Conservation (phyloP, 2,797 vertebrate genomes). For the Leucoraja ocellata region DNA sequence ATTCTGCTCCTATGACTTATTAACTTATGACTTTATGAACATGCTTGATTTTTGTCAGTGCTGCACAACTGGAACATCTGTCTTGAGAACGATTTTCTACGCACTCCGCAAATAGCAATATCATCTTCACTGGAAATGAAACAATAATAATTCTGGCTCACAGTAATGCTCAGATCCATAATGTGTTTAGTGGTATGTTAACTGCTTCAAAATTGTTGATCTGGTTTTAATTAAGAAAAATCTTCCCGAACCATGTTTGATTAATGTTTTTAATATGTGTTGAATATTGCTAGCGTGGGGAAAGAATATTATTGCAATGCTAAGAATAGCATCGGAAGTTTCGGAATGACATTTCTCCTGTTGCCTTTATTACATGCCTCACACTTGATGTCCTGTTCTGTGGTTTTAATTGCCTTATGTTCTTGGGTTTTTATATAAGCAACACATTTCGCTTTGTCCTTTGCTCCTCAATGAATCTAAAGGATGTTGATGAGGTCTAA, state of each 20-base stretch:
- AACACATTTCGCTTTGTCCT: not conserved
- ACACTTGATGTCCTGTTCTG: not conserved
- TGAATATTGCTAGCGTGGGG: conserved; percentile 10
- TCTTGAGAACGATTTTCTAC: not conserved
- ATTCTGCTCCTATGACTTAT: too few species aligned
- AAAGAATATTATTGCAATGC: not conserved
- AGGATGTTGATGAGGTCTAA: not conserved
- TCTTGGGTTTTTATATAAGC: not conserved
- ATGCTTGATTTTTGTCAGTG: too few species aligned
- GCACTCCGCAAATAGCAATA: not conserved
- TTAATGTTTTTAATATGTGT: conserved; percentile 21
- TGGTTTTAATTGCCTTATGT: not conserved
- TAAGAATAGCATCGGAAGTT: not conserved
- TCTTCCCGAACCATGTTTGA: not conserved
- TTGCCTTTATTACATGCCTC: not conserved
- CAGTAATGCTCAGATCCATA: not conserved
- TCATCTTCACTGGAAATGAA: not conserved
- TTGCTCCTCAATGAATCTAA: not conserved
- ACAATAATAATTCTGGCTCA: not conserved
- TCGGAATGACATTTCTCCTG: not conserved
- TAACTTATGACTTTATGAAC: too few species aligned
- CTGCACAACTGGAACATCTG: not conserved
- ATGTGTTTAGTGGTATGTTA: not conserved
- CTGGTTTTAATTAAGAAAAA: conserved; percentile 16
- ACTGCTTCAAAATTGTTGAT: conserved; percentile 17